Evolutionary conservation across 2,113 vertebrate species (phyloP).

Genomic region (Phycodurus eques): DNA sequence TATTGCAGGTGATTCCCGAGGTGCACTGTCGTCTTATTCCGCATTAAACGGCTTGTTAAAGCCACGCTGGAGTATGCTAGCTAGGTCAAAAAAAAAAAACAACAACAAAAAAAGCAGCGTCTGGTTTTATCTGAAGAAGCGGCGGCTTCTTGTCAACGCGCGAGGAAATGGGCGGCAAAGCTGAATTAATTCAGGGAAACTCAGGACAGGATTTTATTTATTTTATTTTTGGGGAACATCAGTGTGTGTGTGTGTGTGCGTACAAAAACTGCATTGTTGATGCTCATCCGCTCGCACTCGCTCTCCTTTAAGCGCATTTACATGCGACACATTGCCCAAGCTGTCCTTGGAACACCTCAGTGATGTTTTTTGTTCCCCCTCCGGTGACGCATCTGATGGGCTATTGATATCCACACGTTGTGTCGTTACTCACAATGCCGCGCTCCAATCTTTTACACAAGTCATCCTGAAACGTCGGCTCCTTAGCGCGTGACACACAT

Average conservation of each 20-base stretch:
- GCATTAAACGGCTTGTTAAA: too few relatives aligned
- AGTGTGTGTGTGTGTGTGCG: background rate
- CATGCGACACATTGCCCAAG: slow-evolving; percentile 12
- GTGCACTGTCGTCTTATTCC: too few relatives aligned
- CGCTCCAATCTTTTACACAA: background rate
- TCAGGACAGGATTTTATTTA: slow-evolving; percentile 52
- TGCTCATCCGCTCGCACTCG: slow-evolving; percentile 32
- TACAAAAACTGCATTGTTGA: slow-evolving; percentile 53
- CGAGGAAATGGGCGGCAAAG: slow-evolving; percentile 64
- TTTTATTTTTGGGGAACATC: background rate
- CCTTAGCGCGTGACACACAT: slow-evolving; percentile 19
- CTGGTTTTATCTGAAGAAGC: slow-evolving; percentile 46
- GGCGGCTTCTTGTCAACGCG: slow-evolving; percentile 57
- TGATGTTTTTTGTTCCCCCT: background rate
- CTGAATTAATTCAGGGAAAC: slow-evolving; percentile 70
- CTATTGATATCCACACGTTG: background rate
- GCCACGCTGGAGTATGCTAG: slow-evolving; percentile 7
- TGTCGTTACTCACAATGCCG: background rate
- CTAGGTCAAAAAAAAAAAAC: too few relatives aligned
- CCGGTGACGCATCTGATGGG: background rate
- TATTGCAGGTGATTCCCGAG: background rate
- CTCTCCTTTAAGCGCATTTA: slow-evolving; percentile 59
- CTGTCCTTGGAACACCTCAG: background rate
- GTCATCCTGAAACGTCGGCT: background rate
- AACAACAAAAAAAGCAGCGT: too few relatives aligned